A percentile compares a stretch with the other conserved stretches of the same genome.
phyloP scores from a whole-genome alignment of 1,140 invertebrate species.

The Bombus breviceps region DNA sequence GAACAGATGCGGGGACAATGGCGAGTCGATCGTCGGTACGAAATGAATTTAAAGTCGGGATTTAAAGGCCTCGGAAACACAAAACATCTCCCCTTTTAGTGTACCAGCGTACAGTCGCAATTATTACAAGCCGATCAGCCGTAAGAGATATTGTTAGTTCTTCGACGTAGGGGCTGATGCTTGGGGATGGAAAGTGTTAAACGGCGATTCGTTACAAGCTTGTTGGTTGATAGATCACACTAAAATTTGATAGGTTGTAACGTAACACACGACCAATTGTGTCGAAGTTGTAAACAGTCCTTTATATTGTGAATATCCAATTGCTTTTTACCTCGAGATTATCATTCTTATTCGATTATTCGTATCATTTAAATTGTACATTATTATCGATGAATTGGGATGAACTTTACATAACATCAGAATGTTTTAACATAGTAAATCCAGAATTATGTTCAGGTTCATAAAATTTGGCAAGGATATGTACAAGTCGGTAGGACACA shows the following conservation, averaged over 20 bases:
- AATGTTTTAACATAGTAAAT: too few relatives aligned
- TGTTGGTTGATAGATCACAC: slow-evolving; percentile 29
- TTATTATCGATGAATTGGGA: too few relatives aligned
- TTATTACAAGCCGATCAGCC: slow-evolving; percentile 79
- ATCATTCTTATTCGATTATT: not conserved
- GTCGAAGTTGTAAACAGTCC: not conserved
- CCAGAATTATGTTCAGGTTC: too few relatives aligned
- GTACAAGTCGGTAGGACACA: too few relatives aligned
- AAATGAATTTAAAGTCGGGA: slow-evolving; percentile 81
- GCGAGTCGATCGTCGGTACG: slow-evolving; percentile 73
- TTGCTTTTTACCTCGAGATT: not conserved
- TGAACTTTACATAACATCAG: too few relatives aligned
- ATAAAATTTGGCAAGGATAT: too few relatives aligned
- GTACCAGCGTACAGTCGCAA: slow-evolving; percentile 69
- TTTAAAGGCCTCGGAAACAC: slow-evolving; percentile 69
- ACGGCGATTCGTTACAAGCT: slow-evolving; percentile 50
- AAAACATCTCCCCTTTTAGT: slow-evolving; percentile 62
- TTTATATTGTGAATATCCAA: not conserved
- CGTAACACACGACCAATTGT: not conserved
- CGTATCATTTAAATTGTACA: too few relatives aligned
- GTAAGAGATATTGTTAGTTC: slow-evolving; percentile 78
- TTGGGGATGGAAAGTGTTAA: slow-evolving; percentile 55
- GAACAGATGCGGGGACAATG: slow-evolving; percentile 80
- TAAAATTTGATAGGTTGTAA: slow-evolving; percentile 15
- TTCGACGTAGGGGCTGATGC: slow-evolving; percentile 25